Percentiles rank a stretch among this genome's conserved stretches.
These are phyloP conservation scores for Aphelenchoides fujianensis DNA, from an alignment of 1,140 invertebrate genomes.

Conservation along the genomic window DNA sequence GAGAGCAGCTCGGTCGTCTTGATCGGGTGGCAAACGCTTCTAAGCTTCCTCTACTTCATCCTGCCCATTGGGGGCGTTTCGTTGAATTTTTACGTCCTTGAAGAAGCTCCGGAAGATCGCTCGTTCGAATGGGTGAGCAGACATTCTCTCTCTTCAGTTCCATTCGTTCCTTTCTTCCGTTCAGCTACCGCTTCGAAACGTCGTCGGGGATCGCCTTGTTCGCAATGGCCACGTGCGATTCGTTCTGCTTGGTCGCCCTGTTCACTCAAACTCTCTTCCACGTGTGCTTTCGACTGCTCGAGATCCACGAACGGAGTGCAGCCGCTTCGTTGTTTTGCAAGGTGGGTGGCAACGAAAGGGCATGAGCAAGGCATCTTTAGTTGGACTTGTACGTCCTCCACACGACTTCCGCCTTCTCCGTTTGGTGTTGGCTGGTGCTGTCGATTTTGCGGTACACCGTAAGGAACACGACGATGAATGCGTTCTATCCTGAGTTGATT, in stretches of 20 bases:
- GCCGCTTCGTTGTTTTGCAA: constrained; percentile 48
- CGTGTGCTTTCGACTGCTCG: constrained; percentile 24
- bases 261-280: constrained; percentile 54
- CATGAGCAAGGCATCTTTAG: constrained; percentile 27
- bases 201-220: constrained; percentile 43
- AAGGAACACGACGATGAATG: too few species aligned
- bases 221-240: constrained; percentile 58
- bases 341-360: constrained; percentile 31
- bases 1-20: neutral
- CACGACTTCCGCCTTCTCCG: constrained; percentile 57
- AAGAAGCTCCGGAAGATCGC: constrained; percentile 49
- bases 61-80: constrained; percentile 50
- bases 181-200: constrained; percentile 26
- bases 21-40: constrained; percentile 24
- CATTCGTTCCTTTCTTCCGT: constrained; percentile 30
- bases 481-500: too few species aligned
- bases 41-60: constrained; percentile 35
- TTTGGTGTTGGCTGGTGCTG: constrained; percentile 57
- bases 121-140: constrained; percentile 34
- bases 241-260: constrained; percentile 49
- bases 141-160: neutral
- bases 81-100: constrained; percentile 51
- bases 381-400: constrained; percentile 54
- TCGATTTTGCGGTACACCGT: constrained; percentile 56
- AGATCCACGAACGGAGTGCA: neutral